Conservation (phyloP, 2,888 invertebrate genomes). For the Ectemnius continuus region DNA sequence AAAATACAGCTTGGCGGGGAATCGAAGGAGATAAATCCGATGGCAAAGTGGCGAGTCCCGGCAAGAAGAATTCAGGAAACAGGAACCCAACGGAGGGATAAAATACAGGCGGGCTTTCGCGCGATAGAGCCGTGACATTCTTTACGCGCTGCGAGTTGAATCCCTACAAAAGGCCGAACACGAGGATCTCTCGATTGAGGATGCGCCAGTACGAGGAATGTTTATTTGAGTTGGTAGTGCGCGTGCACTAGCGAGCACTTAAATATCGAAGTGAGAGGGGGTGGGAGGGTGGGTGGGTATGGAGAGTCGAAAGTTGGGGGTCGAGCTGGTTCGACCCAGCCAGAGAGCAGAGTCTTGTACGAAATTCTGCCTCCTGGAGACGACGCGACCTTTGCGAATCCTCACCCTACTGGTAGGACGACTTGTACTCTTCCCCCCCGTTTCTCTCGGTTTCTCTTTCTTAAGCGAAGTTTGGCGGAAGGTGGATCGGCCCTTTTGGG, state of each 20-base stretch:
- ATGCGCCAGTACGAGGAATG: no score
- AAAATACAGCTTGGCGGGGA: no score
- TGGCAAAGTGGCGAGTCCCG: conserved; percentile 14
- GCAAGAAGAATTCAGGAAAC: conserved; percentile 19
- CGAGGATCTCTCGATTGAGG: no score
- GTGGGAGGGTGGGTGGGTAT: conserved; percentile 9
- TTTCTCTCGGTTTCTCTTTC: conserved; percentile 30
- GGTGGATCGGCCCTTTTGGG: conserved; percentile 58
- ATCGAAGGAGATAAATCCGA: conserved; percentile 25
- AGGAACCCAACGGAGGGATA: conserved; percentile 34
- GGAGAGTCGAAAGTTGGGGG: conserved; percentile 64
- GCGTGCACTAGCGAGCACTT: no score
- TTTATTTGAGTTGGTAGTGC: no score
- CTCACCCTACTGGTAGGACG: conserved; percentile 17
- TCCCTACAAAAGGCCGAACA: no score
- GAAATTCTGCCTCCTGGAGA: conserved; percentile 47
- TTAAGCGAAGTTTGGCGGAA: not conserved
- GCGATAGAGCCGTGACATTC: conserved; percentile 48
- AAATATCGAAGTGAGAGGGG: no score
- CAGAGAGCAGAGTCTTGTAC: conserved; percentile 75
- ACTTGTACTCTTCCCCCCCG: conserved; percentile 26
- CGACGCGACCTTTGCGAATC: conserved; percentile 35
- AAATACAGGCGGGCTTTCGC: conserved; percentile 41
- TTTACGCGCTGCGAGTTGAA: conserved; percentile 4
- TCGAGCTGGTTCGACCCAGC: conserved; percentile 70